These are phyloP conservation scores for Apoda limacodes DNA, from an alignment of 2,888 invertebrate genomes.

Conservation along the genomic window DNA sequence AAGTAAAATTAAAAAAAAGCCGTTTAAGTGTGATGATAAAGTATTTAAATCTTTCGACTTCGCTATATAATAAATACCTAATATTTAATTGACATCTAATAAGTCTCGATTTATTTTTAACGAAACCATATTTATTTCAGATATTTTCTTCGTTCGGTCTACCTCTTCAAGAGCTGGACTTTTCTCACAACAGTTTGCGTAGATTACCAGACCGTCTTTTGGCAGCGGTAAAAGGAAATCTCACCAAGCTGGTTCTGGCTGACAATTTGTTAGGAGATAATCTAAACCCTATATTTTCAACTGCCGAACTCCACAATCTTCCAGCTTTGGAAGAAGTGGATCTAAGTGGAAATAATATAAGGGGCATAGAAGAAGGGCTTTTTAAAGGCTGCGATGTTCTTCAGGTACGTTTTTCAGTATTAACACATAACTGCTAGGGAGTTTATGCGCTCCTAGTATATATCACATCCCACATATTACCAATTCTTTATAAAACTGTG, in stretches of 20 bases:
- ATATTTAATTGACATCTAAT: too few relatives aligned
- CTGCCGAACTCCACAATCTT: slow-evolving; percentile 84
- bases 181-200: slow-evolving; percentile 84
- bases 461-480: too few relatives aligned
- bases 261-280: slow-evolving; percentile 91
- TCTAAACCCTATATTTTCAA: slow-evolving; percentile 90
- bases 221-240: slow-evolving; percentile 72
- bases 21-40: too few relatives aligned
- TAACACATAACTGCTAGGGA: too few relatives aligned
- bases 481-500: too few relatives aligned
- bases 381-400: slow-evolving; percentile 85
- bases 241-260: slow-evolving; percentile 78
- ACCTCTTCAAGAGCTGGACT: slow-evolving; percentile 81
- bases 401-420: too few relatives aligned
- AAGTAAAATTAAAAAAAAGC: too few relatives aligned
- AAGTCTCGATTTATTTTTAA: background rate
- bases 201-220: slow-evolving; percentile 82
- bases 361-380: slow-evolving; percentile 87
- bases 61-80: too few relatives aligned
- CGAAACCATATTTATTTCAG: slow-evolving; percentile 35
- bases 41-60: too few relatives aligned
- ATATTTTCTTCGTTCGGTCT: slow-evolving; percentile 78
- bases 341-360: slow-evolving; percentile 83
- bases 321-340: slow-evolving; percentile 79
- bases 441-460: too few relatives aligned